Conservation (phyloP, 2,113 vertebrate genomes). For the Lophius piscatorius region DNA sequence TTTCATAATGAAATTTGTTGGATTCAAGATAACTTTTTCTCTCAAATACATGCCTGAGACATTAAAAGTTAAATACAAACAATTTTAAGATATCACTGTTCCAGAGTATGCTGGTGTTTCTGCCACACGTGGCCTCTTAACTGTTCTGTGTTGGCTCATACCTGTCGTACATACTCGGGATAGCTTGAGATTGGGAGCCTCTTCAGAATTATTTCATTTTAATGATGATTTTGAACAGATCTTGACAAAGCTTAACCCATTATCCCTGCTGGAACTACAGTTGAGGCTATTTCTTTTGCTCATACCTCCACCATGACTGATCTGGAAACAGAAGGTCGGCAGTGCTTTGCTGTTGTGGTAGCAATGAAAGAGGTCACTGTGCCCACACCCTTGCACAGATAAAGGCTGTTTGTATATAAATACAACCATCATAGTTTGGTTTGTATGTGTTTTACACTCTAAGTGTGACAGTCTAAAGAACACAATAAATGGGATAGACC, state of each 20-base stretch:
- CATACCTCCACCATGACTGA: constrained; percentile 2
- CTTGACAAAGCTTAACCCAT: not conserved
- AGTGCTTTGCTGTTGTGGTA: constrained; percentile 4
- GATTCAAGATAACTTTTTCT: too few relatives aligned
- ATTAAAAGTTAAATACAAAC: too few relatives aligned
- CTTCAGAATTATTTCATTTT: constrained; percentile 1
- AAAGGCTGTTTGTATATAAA: constrained; percentile 68
- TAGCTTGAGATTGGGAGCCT: constrained; percentile 56
- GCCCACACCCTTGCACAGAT: constrained; percentile 19
- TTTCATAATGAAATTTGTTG: too few relatives aligned
- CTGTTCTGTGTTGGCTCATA: constrained; percentile 65
- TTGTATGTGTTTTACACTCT: constrained; percentile 32
- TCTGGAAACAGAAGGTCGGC: constrained; percentile 28
- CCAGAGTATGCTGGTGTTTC: too few relatives aligned
- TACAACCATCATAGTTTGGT: constrained; percentile 9
- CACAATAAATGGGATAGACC: not conserved
- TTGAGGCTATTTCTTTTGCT: not conserved
- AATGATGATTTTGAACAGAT: not conserved
- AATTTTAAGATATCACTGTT: not conserved
- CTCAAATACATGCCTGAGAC: too few relatives aligned
- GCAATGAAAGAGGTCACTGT: constrained; percentile 6
- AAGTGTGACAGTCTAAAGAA: constrained; percentile 33
- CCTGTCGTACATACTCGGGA: constrained; percentile 42
- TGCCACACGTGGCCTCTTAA: too few relatives aligned
- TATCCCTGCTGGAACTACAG: not conserved